Percentiles rank a stretch among this genome's conserved stretches.
These are phyloP conservation scores for Drosophila cognata DNA, from an alignment of 2,888 invertebrate species.

Conservation along the genomic window DNA sequence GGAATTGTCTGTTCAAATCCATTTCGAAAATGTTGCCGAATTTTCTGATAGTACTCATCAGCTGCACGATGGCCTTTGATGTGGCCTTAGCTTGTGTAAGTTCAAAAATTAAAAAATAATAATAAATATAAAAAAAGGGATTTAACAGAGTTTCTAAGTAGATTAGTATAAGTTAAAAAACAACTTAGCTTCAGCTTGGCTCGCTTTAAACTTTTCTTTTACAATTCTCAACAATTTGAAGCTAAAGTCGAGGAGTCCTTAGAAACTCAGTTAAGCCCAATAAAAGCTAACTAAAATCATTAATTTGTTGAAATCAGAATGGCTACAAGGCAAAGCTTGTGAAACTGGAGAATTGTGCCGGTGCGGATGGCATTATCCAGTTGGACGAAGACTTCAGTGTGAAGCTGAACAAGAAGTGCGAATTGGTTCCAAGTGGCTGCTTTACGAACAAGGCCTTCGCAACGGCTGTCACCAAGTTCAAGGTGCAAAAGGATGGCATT, in stretches of 20 bases:
- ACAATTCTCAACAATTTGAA: not conserved
- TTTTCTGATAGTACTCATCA: slow-evolving; percentile 45
- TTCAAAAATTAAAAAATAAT: slow-evolving; percentile 8
- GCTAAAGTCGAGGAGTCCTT: not conserved
- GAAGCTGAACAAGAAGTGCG: slow-evolving; percentile 85
- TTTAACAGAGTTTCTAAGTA: not conserved
- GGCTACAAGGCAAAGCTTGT: slow-evolving; percentile 82
- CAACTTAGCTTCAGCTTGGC: not conserved
- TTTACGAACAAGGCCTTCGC: slow-evolving; percentile 83
- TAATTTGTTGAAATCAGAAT: slow-evolving; percentile 64
- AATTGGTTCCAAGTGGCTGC: slow-evolving; percentile 85
- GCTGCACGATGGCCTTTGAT: slow-evolving; percentile 49
- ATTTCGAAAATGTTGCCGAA: slow-evolving; percentile 49
- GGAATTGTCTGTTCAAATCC: slow-evolving; percentile 11
- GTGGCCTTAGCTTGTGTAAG: slow-evolving; percentile 80
- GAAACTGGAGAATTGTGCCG: slow-evolving; percentile 83
- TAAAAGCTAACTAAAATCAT: not conserved
- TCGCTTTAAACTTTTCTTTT: not conserved
- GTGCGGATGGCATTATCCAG: slow-evolving; percentile 72
- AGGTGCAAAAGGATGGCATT: slow-evolving; percentile 84
- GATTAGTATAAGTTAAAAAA: not conserved
- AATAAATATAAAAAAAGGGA: not conserved
- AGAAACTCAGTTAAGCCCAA: not conserved
- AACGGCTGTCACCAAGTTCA: slow-evolving; percentile 83
- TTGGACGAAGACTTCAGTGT: slow-evolving; percentile 77